Base-by-base conservation (phyloP, 2,113 vertebrate species). In the Gobiocypris rarus region DNA sequence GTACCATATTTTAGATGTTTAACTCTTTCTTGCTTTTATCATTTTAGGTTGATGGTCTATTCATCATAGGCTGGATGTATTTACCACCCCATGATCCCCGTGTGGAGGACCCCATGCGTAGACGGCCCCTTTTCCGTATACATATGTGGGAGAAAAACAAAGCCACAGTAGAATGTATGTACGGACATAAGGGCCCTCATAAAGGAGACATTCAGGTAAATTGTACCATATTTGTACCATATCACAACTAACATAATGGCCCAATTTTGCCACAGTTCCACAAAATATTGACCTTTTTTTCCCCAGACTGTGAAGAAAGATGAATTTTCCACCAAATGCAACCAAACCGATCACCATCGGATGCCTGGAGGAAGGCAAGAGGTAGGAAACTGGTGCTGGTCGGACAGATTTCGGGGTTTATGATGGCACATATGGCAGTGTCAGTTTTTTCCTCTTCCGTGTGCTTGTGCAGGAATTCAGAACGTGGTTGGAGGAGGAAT, bases 41-140 rank as follows among this genome's bases (percentile, higher is more conserved):
- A 74, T 17, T 84, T 34, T 92, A 99, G 98, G 97, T 99, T 11
- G 98, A 99, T 0, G 98, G 98, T 26, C 89, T 97, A 8, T 98
- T 97, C 89, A 98, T 99, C 89, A 96, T 98, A 0, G 98, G 98
- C 56, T 99, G 98, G 98, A 99, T 99, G 98, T 99, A 98, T 90
- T 89, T 99, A 85, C 97, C 98, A 0, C 98, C 98, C 82, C 98
- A 99, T 0, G 98, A 99, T 87, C 98, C 98, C 3, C 96, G 97
- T 0, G 98, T 99, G 74, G 96, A 98, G 4, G 97, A 99, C 89
- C 96, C 97, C 0, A 99, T 99, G 98, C 94, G 98, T 3, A 96
- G 96, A 89, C 96, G 98, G 17, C 98, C 98, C 0, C 95, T 99
- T 38, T 99, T 99, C 89, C 95, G 97, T 80, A 96, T 99, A 82